These are phyloP conservation scores for Ips nitidus DNA, from an alignment of 1,140 invertebrate genomes.

Conservation along the genomic window DNA sequence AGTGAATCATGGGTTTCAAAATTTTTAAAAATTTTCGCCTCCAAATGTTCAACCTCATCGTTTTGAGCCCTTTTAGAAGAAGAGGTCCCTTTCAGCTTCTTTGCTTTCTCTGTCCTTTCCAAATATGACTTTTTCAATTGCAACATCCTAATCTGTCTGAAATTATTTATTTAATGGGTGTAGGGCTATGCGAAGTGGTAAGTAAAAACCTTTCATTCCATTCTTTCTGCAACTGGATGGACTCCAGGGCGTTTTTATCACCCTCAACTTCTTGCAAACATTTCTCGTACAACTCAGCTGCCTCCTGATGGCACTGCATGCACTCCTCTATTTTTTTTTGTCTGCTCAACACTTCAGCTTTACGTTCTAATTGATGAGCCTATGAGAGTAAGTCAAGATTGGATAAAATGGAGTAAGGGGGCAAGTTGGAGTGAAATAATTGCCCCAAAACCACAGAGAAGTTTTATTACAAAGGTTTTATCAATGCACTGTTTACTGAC, in stretches of 20 bases:
- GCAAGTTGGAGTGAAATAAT: neutral
- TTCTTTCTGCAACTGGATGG: slow-evolving; percentile 39
- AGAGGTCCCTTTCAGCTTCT: slow-evolving; percentile 11
- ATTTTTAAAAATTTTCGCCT: slow-evolving; percentile 40
- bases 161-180: neutral
- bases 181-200: no score
- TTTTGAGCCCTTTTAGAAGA: slow-evolving; percentile 23
- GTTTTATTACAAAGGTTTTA: neutral
- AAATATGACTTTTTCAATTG: slow-evolving; percentile 39
- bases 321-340: slow-evolving; percentile 42
- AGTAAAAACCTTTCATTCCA: slow-evolving; percentile 36
- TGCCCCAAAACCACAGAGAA: neutral
- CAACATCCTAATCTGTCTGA: slow-evolving; percentile 39
- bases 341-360: slow-evolving; percentile 35
- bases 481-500: neutral
- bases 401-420: neutral
- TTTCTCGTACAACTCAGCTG: slow-evolving; percentile 32
- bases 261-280: slow-evolving; percentile 14
- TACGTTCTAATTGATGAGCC: slow-evolving; percentile 40
- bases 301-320: slow-evolving; percentile 41
- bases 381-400: slow-evolving; percentile 20
- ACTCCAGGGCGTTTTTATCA: slow-evolving; percentile 34
- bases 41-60: slow-evolving; percentile 32
- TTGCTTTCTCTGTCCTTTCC: slow-evolving; percentile 34
- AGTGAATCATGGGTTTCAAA: slow-evolving; percentile 44